Base-by-base conservation (phyloP, 2,113 vertebrate species). In the Actenoides lindsayi region DNA sequence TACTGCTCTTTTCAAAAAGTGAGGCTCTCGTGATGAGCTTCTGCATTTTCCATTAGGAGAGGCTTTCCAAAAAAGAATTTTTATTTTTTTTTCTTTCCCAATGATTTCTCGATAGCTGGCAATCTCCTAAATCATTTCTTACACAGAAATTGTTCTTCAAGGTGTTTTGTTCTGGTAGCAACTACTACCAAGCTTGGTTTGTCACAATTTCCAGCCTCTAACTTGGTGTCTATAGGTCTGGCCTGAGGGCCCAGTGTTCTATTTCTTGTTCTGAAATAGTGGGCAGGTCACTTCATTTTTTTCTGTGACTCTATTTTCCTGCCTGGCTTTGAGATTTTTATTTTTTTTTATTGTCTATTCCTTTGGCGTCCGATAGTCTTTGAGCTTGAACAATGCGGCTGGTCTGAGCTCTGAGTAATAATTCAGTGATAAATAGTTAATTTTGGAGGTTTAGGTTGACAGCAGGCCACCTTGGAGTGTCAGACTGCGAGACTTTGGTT, bases 391-490 rank as follows among this genome's bases (percentile, higher is more conserved):
- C 77, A 79, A n/a, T 15, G 77, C 42, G 62, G 37, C 60, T 64
- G 65, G 39, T 25, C 67, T 18, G 35, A 80, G 85, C 48, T 80
- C 46, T 42, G 53, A 51, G 50, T 51, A 25, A 51, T 46, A 87
- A 84, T 69, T 37, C 80, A 50, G 1, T 94, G 81, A 96, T 94
- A 91, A 96, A 94, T 83, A 87, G 92, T 95, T 96, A 94, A 96
- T 97, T 94, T 91, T 79, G 92, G 53, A 77, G 83, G 89, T 83
- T 92, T 91, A 77, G 42, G 80, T 54, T 85, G 91, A 74, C 81
- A 85, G 77, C 83, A 84, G 62, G 83, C 86, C 92, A 96, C 94
- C 95, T 96, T 94, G 89, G 83, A 93, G 54, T 67, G 86, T 92
- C 92, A 83, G 74, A 18, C 91, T 65, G 46, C 0, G 33, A 73